These are phyloP conservation scores for Solea solea DNA, from an alignment of 2,113 vertebrate species.

Conservation along the genomic window DNA sequence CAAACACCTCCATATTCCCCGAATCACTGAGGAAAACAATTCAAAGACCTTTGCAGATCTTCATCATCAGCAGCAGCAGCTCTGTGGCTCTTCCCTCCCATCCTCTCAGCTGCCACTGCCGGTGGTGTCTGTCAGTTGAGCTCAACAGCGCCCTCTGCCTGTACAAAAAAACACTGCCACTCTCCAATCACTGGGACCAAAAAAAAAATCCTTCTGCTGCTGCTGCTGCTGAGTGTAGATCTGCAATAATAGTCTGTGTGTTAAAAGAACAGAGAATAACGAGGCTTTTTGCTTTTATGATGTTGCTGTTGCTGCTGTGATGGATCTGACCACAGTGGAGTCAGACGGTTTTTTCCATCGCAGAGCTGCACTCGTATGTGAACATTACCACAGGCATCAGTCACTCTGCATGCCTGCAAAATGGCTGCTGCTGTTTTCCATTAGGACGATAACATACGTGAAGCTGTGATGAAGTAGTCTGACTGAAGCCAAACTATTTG, in stretches of 20 bases:
- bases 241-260: background rate
- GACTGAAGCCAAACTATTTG: background rate
- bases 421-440: slow-evolving; percentile 38
- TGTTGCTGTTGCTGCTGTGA: slow-evolving; percentile 1
- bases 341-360: slow-evolving; percentile 25
- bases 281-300: background rate
- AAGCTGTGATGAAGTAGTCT: background rate
- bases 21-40: too few relatives aligned
- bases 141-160: slow-evolving; percentile 4
- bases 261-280: background rate
- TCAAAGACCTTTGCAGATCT: background rate
- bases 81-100: background rate
- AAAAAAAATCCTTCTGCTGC: background rate
- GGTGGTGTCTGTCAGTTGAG: background rate
- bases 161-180: slow-evolving; percentile 33
- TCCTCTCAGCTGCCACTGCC: background rate
- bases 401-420: slow-evolving; percentile 51
- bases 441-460: too few relatives aligned
- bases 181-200: slow-evolving; percentile 19
- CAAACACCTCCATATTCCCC: too few relatives aligned
- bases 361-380: slow-evolving; percentile 23
- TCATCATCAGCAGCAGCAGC: background rate
- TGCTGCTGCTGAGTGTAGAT: background rate
- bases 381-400: slow-evolving; percentile 44
- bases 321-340: slow-evolving; percentile 17